Percentiles rank a stretch among this genome's conserved stretches.
Evolutionary conservation across 2,113 vertebrate genomes (phyloP).

Genomic region (Stigmatopora argus): DNA sequence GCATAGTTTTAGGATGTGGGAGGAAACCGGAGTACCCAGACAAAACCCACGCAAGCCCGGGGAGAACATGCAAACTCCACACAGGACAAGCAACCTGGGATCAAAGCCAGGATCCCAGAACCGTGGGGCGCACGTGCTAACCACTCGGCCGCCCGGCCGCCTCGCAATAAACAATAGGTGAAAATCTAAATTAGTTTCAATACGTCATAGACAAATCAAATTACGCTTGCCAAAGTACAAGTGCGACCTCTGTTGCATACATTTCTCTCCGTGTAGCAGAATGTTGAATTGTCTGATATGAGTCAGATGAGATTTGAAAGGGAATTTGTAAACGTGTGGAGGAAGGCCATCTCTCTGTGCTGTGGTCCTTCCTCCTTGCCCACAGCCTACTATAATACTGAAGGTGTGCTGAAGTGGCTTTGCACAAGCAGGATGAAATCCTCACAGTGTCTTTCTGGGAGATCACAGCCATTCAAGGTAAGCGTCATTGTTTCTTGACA

Average conservation of each 20-base stretch:
- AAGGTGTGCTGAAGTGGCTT: conserved; percentile 5
- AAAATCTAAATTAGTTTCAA: too few species aligned
- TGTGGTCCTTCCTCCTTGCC: conserved; percentile 17
- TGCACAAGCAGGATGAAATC: conserved; percentile 46
- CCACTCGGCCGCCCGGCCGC: too few species aligned
- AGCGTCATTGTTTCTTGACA: conserved; percentile 2
- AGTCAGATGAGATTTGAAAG: conserved; percentile 9
- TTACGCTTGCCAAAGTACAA: too few species aligned
- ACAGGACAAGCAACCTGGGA: too few species aligned
- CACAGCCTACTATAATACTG: conserved; percentile 36
- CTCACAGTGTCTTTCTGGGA: conserved; percentile 15
- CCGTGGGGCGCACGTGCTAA: too few species aligned
- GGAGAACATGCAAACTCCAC: too few species aligned
- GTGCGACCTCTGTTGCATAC: conserved; percentile 3
- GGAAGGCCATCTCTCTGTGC: conserved; percentile 8
- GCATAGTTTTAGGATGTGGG: too few species aligned
- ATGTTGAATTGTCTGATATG: conserved; percentile 21
- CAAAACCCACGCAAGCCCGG: too few species aligned
- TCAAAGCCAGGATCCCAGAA: too few species aligned
- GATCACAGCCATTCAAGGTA: conserved; percentile 40
- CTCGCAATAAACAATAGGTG: too few species aligned
- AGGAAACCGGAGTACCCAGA: too few species aligned
- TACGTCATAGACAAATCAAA: too few species aligned
- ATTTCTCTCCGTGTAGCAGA: conserved; percentile 1
- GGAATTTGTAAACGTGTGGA: background rate